Base-by-base conservation (phyloP, 2,113 vertebrate genomes). In the Glaucomys volans region DNA sequence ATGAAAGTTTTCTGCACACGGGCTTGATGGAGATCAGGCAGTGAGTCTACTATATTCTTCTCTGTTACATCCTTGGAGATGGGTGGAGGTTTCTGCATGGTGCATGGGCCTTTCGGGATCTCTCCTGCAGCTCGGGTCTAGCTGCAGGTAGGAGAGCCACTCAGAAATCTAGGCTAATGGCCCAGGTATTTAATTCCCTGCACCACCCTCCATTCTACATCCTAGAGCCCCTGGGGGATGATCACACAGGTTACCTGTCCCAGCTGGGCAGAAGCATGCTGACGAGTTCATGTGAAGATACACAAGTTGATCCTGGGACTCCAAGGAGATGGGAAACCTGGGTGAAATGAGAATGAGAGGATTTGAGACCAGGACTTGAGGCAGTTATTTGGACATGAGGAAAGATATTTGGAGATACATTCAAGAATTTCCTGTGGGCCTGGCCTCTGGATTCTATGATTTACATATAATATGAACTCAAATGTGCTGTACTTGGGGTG, bases 31-130 rank as follows among this genome's bases (percentile, higher is more conserved):
- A 95, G 87, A 10, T 30, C 32, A 0, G 97, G 97, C 44, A 98
- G 54, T 3, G 97, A 97, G 42, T 98, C 98, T 98, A 99, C 98
- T 92, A 99, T 98, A 76, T 98, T 96, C 44, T 95, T 97, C 98
- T 99, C 98, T 40, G 98, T 99, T 69, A 98, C 96, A 52, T 98
- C 97, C 92, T 99, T 99, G 87, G 98, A 96, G 32, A 82, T 96
- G 0, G 99, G 99, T 13, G 98, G 98, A 2, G 98, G 98, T 2
- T 97, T 96, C 83, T 35, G 9, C 97, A 97, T 98, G 40, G 96
- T 95, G 0, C 93, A 93, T 0, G 97, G 97, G 37, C 74, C 81
- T 72, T 98, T 97, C 52, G 90, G 97, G 52, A 97, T 86, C n/a
- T n/a, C n/a, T n/a, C 93, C 96, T 97, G 22, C 82, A 32, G 2